These are phyloP conservation scores for Felis catus DNA, from an alignment of 2,113 vertebrate genomes.

Conservation along the genomic window DNA sequence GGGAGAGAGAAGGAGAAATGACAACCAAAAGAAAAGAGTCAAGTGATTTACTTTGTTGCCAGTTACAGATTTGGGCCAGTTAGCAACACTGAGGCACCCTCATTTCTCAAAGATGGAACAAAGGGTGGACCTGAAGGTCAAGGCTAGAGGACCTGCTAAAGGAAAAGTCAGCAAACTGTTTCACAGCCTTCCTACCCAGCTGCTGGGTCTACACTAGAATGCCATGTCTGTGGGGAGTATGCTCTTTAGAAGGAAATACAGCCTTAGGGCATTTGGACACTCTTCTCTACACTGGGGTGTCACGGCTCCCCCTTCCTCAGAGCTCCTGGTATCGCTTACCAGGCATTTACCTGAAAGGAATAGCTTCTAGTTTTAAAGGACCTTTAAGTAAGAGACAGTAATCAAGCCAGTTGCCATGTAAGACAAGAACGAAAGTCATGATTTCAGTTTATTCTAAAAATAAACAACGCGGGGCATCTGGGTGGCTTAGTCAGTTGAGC, in stretches of 20 bases:
- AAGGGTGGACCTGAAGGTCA: neutral
- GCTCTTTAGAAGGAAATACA: rapidly evolving
- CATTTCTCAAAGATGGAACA: neutral
- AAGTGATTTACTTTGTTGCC: neutral
- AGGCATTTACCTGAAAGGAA: neutral
- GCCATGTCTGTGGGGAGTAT: rapidly evolving
- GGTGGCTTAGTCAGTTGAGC: neutral
- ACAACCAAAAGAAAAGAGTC: neutral
- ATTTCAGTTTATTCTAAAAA: neutral
- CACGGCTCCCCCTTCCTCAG: neutral
- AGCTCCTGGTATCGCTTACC: neutral
- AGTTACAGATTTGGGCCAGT: neutral
- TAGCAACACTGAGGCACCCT: neutral
- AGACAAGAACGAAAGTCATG: neutral
- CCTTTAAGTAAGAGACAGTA: neutral
- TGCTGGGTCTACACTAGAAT: neutral
- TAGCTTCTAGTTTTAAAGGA: neutral
- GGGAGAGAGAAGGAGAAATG: neutral
- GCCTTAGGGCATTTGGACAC: neutral
- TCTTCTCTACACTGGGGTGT: neutral
- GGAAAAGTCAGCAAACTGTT: neutral
- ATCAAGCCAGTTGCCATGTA: neutral
- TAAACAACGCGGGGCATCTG: too few relatives aligned
- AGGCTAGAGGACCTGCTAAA: too few relatives aligned
- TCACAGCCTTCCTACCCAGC: neutral